Conservation (phyloP, 2,113 vertebrate genomes). For the Scophthalmus maximus region DNA sequence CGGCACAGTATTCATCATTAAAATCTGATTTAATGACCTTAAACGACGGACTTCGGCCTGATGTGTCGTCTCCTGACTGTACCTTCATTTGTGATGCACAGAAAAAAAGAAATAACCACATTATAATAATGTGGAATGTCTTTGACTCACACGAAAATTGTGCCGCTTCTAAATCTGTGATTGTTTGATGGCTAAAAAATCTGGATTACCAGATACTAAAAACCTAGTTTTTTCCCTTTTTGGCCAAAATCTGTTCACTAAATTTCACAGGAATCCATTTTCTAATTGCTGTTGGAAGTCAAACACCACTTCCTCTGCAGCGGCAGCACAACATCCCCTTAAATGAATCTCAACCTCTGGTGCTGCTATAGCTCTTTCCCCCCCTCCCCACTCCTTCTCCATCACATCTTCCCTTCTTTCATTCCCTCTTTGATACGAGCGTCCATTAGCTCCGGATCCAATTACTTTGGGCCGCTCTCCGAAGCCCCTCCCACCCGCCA, state of each 20-base stretch:
- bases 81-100: too few species aligned
- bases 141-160: background rate
- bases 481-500: slow-evolving; percentile 50
- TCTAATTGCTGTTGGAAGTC: background rate
- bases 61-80: too few species aligned
- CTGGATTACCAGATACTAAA: slow-evolving; percentile 7
- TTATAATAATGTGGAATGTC: background rate
- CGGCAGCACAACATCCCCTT: background rate
- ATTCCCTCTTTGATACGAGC: slow-evolving; percentile 39
- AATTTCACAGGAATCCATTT: background rate
- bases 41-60: background rate
- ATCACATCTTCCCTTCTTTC: background rate
- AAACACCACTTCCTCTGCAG: background rate
- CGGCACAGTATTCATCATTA: background rate
- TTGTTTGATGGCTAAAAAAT: too few species aligned
- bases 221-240: background rate
- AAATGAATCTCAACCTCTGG: background rate
- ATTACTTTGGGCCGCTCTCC: slow-evolving; percentile 52
- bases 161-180: background rate
- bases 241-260: background rate
- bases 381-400: background rate
- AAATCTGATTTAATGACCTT: background rate
- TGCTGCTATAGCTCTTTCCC: background rate
- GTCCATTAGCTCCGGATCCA: slow-evolving; percentile 65
- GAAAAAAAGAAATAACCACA: background rate